Conservation (phyloP, 2,113 vertebrate species). For the Riparia riparia region DNA sequence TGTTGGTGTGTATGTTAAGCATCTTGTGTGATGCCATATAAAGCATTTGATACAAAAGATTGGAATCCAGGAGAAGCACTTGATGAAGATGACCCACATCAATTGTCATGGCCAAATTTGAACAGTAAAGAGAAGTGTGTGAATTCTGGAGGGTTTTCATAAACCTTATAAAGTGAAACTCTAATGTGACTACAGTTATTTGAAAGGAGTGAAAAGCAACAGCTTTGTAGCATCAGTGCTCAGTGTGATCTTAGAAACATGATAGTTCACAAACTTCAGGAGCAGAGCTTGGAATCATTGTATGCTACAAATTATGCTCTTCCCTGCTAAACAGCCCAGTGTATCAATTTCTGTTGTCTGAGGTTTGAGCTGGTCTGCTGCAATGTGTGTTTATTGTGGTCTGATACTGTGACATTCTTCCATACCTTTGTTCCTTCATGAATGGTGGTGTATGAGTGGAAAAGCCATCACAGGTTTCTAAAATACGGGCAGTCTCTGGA, state of each 20-base stretch:
- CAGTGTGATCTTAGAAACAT: neutral
- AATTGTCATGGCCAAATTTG: neutral
- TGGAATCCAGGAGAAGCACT: neutral
- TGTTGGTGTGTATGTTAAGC: neutral
- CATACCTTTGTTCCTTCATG: neutral
- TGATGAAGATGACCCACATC: neutral
- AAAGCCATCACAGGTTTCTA: neutral
- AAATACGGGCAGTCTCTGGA: neutral
- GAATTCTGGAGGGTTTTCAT: neutral
- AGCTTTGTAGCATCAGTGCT: neutral
- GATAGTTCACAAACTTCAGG: neutral
- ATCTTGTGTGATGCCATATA: neutral
- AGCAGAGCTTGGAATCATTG: neutral
- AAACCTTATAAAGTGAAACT: neutral
- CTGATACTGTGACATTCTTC: neutral
- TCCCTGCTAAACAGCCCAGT: neutral
- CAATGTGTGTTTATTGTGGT: neutral
- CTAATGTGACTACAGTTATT: neutral
- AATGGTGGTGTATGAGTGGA: neutral
- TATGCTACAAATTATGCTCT: neutral
- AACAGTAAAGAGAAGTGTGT: neutral
- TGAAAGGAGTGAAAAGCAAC: neutral
- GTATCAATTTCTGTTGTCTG: neutral
- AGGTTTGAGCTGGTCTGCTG: neutral
- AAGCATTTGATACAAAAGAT: neutral